Percentiles rank a stretch among this genome's conserved stretches.
phyloP scores from a whole-genome alignment of 2,888 invertebrate species.

The Sarcophaga rosellei region DNA sequence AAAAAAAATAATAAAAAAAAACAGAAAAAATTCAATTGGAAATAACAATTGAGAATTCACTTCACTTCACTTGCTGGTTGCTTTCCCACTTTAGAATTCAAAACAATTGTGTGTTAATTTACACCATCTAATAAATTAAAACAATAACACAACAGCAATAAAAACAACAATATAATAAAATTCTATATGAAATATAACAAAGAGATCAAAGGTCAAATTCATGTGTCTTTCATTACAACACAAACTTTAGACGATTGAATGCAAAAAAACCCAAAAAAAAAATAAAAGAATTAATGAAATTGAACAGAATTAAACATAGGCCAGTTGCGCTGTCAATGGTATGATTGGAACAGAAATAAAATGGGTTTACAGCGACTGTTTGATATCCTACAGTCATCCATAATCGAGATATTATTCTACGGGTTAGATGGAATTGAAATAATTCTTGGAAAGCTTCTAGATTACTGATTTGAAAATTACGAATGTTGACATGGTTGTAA shows the following conservation, averaged over 20 bases:
- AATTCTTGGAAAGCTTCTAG: too few relatives aligned
- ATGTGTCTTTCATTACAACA: slow-evolving; percentile 35
- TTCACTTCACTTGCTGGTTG: neutral
- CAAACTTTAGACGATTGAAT: slow-evolving; percentile 56
- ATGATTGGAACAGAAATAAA: too few relatives aligned
- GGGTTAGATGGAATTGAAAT: too few relatives aligned
- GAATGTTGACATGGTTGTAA: too few relatives aligned
- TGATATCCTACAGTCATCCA: too few relatives aligned
- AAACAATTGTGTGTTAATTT: slow-evolving; percentile 53
- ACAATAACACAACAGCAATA: slow-evolving; percentile 2
- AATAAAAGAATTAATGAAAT: neutral
- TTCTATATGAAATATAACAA: neutral
- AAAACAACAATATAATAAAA: slow-evolving; percentile 10
- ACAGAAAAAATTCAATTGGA: too few relatives aligned
- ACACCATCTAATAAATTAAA: slow-evolving; percentile 56
- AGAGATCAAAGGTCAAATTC: slow-evolving; percentile 57
- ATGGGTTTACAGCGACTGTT: too few relatives aligned
- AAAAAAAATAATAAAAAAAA: too few relatives aligned
- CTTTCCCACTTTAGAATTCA: slow-evolving; percentile 25
- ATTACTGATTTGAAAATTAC: too few relatives aligned
- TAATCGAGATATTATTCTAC: too few relatives aligned
- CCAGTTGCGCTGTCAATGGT: neutral
- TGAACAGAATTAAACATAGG: neutral
- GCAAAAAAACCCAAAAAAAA: slow-evolving; percentile 13
- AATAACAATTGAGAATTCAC: neutral